These are phyloP conservation scores for Popillia japonica DNA, from an alignment of 1,140 invertebrate genomes.

Conservation along the genomic window DNA sequence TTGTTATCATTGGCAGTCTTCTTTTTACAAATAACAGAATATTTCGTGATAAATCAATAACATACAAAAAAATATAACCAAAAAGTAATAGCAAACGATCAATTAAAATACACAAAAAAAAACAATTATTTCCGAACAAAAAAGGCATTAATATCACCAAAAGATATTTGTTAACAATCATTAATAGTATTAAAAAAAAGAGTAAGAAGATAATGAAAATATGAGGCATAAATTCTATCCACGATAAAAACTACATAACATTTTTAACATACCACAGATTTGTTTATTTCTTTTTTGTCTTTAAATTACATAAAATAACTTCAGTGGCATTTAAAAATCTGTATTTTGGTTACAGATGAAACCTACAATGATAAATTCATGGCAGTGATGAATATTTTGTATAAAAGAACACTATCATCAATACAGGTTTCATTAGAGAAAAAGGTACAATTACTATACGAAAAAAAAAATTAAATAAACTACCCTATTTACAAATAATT, in stretches of 20 bases:
- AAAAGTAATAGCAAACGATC: conserved; percentile 19
- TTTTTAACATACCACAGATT: conserved; percentile 28
- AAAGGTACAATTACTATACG: conserved; percentile 20
- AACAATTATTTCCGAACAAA: background rate
- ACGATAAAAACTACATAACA: conserved; percentile 29
- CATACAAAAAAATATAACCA: conserved; percentile 11
- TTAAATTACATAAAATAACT: background rate
- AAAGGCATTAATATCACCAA: conserved; percentile 20
- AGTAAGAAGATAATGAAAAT: background rate
- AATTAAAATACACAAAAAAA: conserved; percentile 22
- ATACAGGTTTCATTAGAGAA: conserved; percentile 33
- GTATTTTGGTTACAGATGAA: conserved; percentile 29
- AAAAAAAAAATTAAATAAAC: conserved; percentile 37
- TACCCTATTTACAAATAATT: conserved; percentile 38
- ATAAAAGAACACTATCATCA: conserved; percentile 36
- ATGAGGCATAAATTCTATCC: conserved; percentile 10
- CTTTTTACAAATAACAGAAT: conserved; percentile 6
- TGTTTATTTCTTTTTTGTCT: background rate
- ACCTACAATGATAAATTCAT: conserved; percentile 36
- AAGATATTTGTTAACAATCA: conserved; percentile 16
- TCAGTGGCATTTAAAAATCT: conserved; percentile 34
- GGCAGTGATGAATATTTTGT: conserved; percentile 38
- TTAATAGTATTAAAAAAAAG: conserved; percentile 22
- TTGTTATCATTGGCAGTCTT: conserved; percentile 22
- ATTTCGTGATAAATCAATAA: conserved; percentile 3